phyloP scores from a whole-genome alignment of 2,797 vertebrate genomes.

The Melanotaenia boesemani region DNA sequence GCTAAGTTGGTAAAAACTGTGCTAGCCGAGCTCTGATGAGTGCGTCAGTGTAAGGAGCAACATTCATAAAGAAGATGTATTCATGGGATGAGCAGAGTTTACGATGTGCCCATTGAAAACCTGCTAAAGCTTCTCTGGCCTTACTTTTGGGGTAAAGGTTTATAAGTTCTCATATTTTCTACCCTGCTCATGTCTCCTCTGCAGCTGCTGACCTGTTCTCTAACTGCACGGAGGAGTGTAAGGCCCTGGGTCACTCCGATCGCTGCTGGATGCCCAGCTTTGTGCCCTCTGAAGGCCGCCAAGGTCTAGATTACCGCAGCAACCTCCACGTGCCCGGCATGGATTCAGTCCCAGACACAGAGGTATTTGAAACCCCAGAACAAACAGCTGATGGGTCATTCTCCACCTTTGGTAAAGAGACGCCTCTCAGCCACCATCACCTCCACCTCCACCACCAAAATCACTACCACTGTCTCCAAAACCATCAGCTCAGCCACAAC shows the following conservation, averaged over 20 bases:
- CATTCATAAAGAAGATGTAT: too few species aligned
- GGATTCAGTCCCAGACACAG: conserved; percentile 97
- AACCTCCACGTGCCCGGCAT: conserved; percentile 98
- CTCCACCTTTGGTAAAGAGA: conserved; percentile 97
- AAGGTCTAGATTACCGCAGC: conserved; percentile 97
- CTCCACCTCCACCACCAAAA: conserved; percentile 20
- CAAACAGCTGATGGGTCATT: conserved; percentile 89
- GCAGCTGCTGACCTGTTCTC: conserved; percentile 95
- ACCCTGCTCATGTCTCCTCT: conserved; percentile 1
- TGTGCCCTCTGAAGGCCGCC: conserved; percentile 91
- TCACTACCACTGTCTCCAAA: conserved; percentile 45
- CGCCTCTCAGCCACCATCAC: conserved; percentile 66
- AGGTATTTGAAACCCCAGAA: conserved; percentile 87
- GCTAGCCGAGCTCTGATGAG: too few species aligned
- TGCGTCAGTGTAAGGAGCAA: too few species aligned
- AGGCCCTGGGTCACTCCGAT: conserved; percentile 97
- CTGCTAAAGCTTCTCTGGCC: too few species aligned
- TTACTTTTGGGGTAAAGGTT: too few species aligned
- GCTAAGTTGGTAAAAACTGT: too few species aligned
- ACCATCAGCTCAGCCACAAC: conserved; percentile 53
- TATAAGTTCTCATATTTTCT: too few species aligned
- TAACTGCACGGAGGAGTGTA: conserved; percentile 99
- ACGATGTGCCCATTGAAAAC: too few species aligned
- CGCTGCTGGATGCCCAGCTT: conserved; percentile 99
- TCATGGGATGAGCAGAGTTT: too few species aligned